Evolutionary conservation across 2,797 vertebrate species (phyloP), one percentile per base, ranked within the genome.

Genomic region (Halcyon badia): DNA sequence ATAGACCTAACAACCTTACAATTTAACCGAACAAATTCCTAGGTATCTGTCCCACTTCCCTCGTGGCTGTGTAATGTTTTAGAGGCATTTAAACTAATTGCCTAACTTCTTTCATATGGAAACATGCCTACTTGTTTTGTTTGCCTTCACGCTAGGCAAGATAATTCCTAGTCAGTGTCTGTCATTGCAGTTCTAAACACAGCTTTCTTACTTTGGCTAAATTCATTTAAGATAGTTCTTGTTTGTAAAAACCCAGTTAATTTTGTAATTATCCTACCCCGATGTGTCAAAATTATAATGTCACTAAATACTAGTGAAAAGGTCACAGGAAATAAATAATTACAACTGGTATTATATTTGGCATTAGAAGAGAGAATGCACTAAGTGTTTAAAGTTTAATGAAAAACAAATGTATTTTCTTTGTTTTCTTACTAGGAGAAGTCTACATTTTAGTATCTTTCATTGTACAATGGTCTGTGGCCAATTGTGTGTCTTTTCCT

Each of bases 251-350:
- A 39, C 0, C 62, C 13, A 48, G 26, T 56, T 87, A 68, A 88
- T 86, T 91, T 88, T 57, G 14, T 62, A 90, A 91, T 93, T 91
- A 91, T 61, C 31, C 24, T 62, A 28, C 15, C 5, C 21, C 0
- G 0, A 72, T 35, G 19, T 91, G 33, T 72, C 73, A 91, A 78
- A 95, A 84, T 89, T 33, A 88, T 92, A 96, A 94, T 90, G 85
- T 66, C 90, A 89, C 65, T 79, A 88, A 72, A 79, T 76, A 82
- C 22, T 77, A 76, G 44, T 76, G 80, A 94, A 96, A 97, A 96
- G 88, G 85, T 96, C 88, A 96, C 46, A 86, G 62, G 26, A 84
- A 90, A 90, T 65, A 89, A 60, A 64, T 54, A 88, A 86, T 83
- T 96, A 49, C 49, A 57, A 39, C 30, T 51, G 16, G 10, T 81